Evolutionary conservation across 2,888 invertebrate species (phyloP).

Genomic region (Chrysomela aeneicollis): DNA sequence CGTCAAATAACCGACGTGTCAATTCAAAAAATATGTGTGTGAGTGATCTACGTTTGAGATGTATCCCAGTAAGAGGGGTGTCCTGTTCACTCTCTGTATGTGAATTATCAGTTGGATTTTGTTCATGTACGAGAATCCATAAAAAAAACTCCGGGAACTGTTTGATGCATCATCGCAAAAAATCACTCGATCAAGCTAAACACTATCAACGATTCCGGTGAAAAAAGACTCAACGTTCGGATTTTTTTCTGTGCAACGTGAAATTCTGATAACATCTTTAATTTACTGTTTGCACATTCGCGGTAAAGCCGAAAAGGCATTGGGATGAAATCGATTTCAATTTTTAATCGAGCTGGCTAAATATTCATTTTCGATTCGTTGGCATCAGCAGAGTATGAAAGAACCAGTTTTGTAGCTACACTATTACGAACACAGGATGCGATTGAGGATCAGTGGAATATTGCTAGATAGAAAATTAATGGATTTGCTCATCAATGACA

Average conservation of each 20-base stretch:
- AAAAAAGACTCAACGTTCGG: constrained; percentile 11
- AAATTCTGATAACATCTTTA: constrained; percentile 21
- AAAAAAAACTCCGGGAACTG: not conserved
- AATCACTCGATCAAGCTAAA: not conserved
- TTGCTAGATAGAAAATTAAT: not conserved
- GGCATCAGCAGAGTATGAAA: constrained; percentile 11
- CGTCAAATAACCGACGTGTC: too few relatives aligned
- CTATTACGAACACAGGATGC: constrained; percentile 18
- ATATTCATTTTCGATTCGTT: constrained; percentile 19
- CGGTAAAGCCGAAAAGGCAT: not conserved
- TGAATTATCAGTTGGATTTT: not conserved
- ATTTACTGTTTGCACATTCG: constrained; percentile 22
- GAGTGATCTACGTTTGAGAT: too few relatives aligned
- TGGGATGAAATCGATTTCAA: constrained; percentile 19
- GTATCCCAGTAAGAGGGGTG: too few relatives aligned
- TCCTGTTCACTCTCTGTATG: too few relatives aligned
- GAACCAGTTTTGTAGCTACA: constrained; percentile 17
- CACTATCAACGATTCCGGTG: not conserved
- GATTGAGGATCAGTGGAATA: not conserved
- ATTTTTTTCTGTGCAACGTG: not conserved
- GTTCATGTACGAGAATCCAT: not conserved
- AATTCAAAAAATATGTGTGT: too few relatives aligned
- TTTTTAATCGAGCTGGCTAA: constrained; percentile 17
- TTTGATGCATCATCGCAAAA: not conserved
- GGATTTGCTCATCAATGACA: not conserved